phyloP scores from a whole-genome alignment of 2,888 invertebrate genomes.

The Craniophora ligustri region DNA sequence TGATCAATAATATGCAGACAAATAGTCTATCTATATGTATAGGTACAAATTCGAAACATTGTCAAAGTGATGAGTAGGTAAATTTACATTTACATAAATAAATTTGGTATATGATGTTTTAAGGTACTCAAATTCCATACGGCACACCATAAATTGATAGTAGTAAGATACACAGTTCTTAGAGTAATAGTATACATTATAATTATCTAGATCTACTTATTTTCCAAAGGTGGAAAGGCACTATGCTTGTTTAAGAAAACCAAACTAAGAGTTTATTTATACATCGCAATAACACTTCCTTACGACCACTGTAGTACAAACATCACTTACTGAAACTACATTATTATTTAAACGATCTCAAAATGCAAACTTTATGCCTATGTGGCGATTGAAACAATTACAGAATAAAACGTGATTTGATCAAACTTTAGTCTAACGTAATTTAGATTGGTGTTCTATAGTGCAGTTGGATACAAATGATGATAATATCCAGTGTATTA shows the following conservation, averaged over 20 bases:
- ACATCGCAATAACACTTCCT: slow-evolving; percentile 44
- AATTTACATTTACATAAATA: slow-evolving; percentile 53
- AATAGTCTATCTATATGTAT: slow-evolving; percentile 62
- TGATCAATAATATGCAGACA: slow-evolving; percentile 65
- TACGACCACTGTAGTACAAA: slow-evolving; percentile 33
- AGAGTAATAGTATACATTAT: slow-evolving; percentile 62
- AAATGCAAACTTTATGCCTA: slow-evolving; percentile 44
- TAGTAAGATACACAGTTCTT: slow-evolving; percentile 61
- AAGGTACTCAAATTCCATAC: slow-evolving; percentile 54
- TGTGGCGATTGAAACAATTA: slow-evolving; percentile 49
- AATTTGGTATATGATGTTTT: slow-evolving; percentile 53
- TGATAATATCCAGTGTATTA: slow-evolving; percentile 54
- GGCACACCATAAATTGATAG: slow-evolving; percentile 53
- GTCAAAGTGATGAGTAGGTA: slow-evolving; percentile 56
- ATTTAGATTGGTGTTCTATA: slow-evolving; percentile 59
- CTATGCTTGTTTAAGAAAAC: slow-evolving; percentile 79
- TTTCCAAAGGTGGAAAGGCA: slow-evolving; percentile 82
- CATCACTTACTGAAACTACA: slow-evolving; percentile 37
- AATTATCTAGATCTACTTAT: slow-evolving; percentile 69
- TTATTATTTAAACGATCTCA: slow-evolving; percentile 34
- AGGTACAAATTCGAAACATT: slow-evolving; percentile 73
- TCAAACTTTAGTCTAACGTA: slow-evolving; percentile 51
- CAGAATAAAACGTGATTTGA: slow-evolving; percentile 38
- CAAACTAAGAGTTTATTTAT: slow-evolving; percentile 48
- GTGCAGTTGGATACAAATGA: slow-evolving; percentile 63